A percentile compares a stretch with the other conserved stretches of the same genome.
Conservation (phyloP, 2,797 vertebrate species). For the Alectoris magna region DNA sequence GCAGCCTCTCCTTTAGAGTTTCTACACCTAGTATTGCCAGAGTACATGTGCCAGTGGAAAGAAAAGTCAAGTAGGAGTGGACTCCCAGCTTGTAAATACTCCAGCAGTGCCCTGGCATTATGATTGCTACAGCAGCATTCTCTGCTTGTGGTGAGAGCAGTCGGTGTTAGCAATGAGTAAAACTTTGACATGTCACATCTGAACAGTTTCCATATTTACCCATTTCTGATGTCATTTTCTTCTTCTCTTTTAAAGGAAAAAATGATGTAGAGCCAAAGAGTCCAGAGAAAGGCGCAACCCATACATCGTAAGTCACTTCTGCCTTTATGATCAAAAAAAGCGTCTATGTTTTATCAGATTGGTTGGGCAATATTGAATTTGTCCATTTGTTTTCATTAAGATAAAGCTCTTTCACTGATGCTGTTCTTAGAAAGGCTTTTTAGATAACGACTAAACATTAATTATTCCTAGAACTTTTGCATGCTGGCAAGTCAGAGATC, state of each 20-base stretch:
- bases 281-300: conserved; percentile 78
- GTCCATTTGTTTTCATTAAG: conserved; percentile 43
- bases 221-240: conserved; percentile 65
- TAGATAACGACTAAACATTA: conserved; percentile 52
- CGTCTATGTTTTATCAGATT: conserved; percentile 50
- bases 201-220: conserved; percentile 46
- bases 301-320: conserved; percentile 82
- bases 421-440: conserved; percentile 59
- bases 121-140: conserved; percentile 11
- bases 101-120: background rate
- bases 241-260: conserved; percentile 82
- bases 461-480: conserved; percentile 57
- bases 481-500: conserved; percentile 21
- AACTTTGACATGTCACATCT: conserved; percentile 39
- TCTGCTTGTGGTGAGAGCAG: conserved; percentile 40
- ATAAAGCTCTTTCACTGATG: conserved; percentile 53
- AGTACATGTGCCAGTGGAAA: background rate
- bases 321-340: conserved; percentile 37
- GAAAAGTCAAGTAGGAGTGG: conserved; percentile 19
- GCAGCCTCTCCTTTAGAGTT: background rate
- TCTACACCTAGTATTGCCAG: background rate
- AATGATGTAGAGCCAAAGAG: conserved; percentile 79
- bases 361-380: conserved; percentile 41
- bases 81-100: background rate
- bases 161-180: conserved; percentile 40